A percentile compares a stretch with the other conserved stretches of the same genome.
Evolutionary conservation across 2,888 invertebrate genomes (phyloP).

Genomic region (Sepioteuthis lessoniana): DNA sequence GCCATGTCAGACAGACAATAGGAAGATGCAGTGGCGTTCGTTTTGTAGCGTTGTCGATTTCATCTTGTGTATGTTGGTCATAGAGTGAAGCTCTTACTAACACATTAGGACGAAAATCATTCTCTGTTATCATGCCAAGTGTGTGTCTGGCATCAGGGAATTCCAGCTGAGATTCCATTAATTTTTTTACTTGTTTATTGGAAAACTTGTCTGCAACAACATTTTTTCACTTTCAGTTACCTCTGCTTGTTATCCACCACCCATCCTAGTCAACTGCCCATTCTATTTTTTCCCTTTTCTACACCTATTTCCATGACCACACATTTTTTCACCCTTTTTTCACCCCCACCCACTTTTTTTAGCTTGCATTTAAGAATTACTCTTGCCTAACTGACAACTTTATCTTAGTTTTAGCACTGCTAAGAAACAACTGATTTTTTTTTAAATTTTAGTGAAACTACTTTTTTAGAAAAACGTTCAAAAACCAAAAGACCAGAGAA

Average conservation of each 20-base stretch:
- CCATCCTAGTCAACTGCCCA: neutral
- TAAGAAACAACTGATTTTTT: too few species aligned
- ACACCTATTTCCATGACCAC: neutral
- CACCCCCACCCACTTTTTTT: neutral
- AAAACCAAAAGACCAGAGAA: too few species aligned
- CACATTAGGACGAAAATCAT: constrained; percentile 9
- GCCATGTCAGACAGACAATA: constrained; percentile 20
- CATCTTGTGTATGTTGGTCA: constrained; percentile 16
- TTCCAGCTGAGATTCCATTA: constrained; percentile 33
- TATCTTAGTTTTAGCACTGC: too few species aligned
- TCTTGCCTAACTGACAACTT: neutral
- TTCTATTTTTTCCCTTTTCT: neutral
- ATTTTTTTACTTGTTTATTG: constrained; percentile 25
- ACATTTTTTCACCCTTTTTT: neutral
- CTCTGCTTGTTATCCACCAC: neutral
- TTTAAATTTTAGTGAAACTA: too few species aligned
- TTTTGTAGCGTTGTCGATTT: neutral
- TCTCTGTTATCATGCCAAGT: constrained; percentile 8
- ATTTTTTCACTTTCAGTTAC: neutral
- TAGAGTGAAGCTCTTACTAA: neutral
- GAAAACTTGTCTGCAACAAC: constrained; percentile 33
- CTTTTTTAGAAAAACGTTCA: too few species aligned
- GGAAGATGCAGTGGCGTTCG: neutral
- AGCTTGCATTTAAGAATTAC: neutral
- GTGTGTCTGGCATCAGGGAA: constrained; percentile 33